Evolutionary conservation across 2,113 vertebrate genomes (phyloP).

Genomic region (Mionectes macconnelli): DNA sequence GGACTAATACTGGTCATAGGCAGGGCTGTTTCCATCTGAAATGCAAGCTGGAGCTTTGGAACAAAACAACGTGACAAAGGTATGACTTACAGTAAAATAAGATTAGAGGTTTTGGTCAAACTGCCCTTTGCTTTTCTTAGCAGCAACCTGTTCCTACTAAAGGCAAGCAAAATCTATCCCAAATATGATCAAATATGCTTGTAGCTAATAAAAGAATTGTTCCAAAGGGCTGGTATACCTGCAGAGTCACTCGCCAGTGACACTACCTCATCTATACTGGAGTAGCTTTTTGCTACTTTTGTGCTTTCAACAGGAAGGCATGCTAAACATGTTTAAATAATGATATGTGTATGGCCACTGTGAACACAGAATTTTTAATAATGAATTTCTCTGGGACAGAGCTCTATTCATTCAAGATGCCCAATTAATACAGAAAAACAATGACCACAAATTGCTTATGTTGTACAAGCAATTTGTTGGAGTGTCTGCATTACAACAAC

Average conservation of each 20-base stretch:
- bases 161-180: background rate
- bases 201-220: background rate
- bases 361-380: background rate
- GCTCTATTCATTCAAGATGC: background rate
- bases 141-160: background rate
- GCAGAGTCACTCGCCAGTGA: background rate
- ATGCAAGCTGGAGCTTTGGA: background rate
- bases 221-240: background rate
- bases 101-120: background rate
- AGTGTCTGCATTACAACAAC: background rate
- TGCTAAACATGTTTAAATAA: background rate
- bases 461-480: background rate
- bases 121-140: conserved; percentile 3
- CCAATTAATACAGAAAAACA: background rate
- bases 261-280: background rate
- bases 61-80: background rate
- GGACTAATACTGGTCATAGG: background rate
- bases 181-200: background rate
- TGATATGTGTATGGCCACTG: background rate
- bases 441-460: background rate
- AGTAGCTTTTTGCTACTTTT: background rate
- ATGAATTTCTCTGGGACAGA: background rate
- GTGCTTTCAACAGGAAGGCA: background rate
- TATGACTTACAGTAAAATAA: conserved; percentile 12
- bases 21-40: conserved; percentile 53